phyloP scores from a whole-genome alignment of 2,113 vertebrate genomes.

The Tetrao urogallus region DNA sequence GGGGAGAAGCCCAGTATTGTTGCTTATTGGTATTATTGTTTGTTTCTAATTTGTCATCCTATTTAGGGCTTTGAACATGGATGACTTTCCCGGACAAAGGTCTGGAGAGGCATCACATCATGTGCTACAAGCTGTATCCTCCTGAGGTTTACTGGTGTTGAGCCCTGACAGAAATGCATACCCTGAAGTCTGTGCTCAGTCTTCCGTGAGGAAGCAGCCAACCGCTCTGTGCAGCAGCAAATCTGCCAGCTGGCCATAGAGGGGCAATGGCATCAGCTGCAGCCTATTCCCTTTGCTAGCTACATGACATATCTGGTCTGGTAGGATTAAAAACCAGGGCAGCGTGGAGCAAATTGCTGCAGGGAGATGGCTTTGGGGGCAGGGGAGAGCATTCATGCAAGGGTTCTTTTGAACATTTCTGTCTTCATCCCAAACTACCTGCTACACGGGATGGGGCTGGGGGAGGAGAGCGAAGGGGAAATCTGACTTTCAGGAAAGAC shows the following conservation, averaged over 20 bases:
- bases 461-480: neutral
- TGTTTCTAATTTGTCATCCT: neutral
- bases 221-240: slow-evolving; percentile 18
- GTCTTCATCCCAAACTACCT: neutral
- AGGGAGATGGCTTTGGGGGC: neutral
- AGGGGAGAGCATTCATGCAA: fast-evolving
- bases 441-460: fast-evolving
- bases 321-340: slow-evolving; percentile 43
- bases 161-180: slow-evolving; percentile 12
- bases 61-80: fast-evolving
- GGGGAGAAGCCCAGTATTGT: neutral
- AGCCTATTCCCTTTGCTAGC: neutral
- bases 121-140: neutral
- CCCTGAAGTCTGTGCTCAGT: slow-evolving; percentile 47
- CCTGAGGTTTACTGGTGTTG: neutral
- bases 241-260: slow-evolving; percentile 50
- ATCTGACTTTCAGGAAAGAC: neutral
- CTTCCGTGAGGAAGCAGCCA: slow-evolving; percentile 55
- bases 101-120: neutral
- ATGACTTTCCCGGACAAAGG: fast-evolving
- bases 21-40: neutral
- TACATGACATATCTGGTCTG: slow-evolving; percentile 12
- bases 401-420: neutral
- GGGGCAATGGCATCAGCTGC: slow-evolving; percentile 39
- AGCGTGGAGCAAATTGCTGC: slow-evolving; percentile 10